A percentile compares a stretch with the other conserved stretches of the same genome.
Evolutionary conservation across 2,113 vertebrate genomes (phyloP).

Genomic region (Eulacestoma nigropectus): DNA sequence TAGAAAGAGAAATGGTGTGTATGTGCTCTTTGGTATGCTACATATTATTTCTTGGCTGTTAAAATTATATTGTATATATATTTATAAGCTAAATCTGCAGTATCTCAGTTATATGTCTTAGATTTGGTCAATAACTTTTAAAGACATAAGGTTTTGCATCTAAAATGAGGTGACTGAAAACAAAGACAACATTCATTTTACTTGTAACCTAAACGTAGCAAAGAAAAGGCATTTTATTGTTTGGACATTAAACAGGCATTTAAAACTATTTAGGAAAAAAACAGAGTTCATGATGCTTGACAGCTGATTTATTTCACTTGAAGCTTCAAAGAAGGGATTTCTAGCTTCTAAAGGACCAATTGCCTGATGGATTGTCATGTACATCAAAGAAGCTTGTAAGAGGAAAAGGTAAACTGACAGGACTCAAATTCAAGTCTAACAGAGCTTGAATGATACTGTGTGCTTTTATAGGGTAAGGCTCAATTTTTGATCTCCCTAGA

Average conservation of each 20-base stretch:
- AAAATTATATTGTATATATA: not conserved
- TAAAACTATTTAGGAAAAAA: conserved; percentile 16
- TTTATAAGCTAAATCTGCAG: not conserved
- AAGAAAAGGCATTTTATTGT: conserved; percentile 19
- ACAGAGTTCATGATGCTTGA: not conserved
- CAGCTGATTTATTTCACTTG: conserved; percentile 57
- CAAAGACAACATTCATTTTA: not conserved
- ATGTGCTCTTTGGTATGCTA: not conserved
- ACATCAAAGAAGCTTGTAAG: conserved; percentile 46
- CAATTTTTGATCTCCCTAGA: conserved; percentile 45
- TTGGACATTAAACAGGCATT: conserved; percentile 34
- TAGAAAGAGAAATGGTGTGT: not conserved
- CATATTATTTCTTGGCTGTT: not conserved
- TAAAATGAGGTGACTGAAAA: not conserved
- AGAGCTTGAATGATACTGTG: not conserved
- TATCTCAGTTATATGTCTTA: not conserved
- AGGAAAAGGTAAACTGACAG: conserved; percentile 54
- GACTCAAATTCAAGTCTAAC: conserved; percentile 30
- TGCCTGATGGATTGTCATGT: conserved; percentile 37
- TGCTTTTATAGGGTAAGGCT: conserved; percentile 1
- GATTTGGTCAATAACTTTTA: not conserved
- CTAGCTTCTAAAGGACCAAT: conserved; percentile 13
- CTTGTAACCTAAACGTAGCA: not conserved
- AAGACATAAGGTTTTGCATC: not conserved
- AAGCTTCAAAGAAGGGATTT: conserved; percentile 59